phyloP scores from a whole-genome alignment of 2,113 vertebrate species.

The Oreochromis aureus region DNA sequence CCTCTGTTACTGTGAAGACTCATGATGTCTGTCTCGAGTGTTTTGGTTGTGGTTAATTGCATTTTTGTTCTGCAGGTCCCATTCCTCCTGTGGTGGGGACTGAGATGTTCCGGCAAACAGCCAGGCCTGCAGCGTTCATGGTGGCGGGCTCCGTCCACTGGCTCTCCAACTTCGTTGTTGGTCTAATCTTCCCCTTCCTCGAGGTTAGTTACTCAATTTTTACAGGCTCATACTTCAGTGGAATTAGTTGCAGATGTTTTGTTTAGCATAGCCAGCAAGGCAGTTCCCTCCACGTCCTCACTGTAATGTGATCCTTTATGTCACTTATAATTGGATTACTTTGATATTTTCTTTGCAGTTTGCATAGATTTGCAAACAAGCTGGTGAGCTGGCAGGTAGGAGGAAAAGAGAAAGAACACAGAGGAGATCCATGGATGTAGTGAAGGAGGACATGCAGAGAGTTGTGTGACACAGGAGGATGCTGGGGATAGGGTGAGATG shows the following conservation, averaged over 20 bases:
- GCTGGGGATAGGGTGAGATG: neutral
- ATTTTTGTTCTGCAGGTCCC: constrained; percentile 70
- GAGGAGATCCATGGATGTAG: neutral
- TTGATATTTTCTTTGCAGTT: neutral
- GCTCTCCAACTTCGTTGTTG: constrained; percentile 89
- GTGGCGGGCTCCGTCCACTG: constrained; percentile 90
- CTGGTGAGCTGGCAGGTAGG: too few relatives aligned
- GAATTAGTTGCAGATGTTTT: neutral
- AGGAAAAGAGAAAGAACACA: too few relatives aligned
- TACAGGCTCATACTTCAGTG: accelerated
- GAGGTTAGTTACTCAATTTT: constrained; percentile 72
- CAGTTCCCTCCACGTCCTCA: neutral
- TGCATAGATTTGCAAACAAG: neutral
- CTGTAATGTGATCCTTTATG: neutral
- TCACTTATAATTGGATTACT: neutral
- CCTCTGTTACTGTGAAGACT: neutral
- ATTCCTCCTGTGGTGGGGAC: constrained; percentile 85
- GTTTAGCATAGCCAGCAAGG: accelerated
- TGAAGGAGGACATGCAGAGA: neutral
- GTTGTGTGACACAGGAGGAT: neutral
- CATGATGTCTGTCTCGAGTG: neutral
- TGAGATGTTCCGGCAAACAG: constrained; percentile 92
- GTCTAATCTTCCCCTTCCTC: constrained; percentile 87
- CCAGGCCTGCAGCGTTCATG: constrained; percentile 89
- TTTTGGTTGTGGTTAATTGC: constrained; percentile 1